phyloP scores from a whole-genome alignment of 2,888 invertebrate species.

The Ditylenchus weischeri region DNA sequence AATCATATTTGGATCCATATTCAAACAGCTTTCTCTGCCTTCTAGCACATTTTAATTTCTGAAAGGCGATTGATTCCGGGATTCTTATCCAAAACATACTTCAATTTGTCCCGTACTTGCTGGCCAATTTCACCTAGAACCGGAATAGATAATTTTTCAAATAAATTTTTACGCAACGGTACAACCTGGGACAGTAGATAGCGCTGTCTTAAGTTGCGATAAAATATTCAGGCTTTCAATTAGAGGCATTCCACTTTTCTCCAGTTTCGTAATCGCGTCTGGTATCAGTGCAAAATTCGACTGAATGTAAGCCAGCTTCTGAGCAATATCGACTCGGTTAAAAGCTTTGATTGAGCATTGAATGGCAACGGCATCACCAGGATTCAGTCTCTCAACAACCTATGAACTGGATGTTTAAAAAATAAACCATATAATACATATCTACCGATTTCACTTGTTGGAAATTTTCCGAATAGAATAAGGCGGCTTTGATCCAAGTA shows the following conservation, averaged over 20 bases:
- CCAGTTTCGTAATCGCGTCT: too few relatives aligned
- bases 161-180: too few relatives aligned
- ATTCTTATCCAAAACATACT: constrained; percentile 18
- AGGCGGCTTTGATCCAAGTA: constrained; percentile 1
- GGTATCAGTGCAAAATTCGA: too few relatives aligned
- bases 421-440: background rate
- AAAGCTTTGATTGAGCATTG: background rate
- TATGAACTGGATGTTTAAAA: background rate
- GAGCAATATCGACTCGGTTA: too few relatives aligned
- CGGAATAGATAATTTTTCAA: too few relatives aligned
- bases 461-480: constrained; percentile 7
- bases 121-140: constrained; percentile 13
- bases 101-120: constrained; percentile 12
- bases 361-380: constrained; percentile 7
- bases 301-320: too few relatives aligned
- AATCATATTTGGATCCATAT: constrained; percentile 7
- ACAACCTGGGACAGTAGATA: too few relatives aligned
- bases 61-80: background rate
- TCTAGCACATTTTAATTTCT: constrained; percentile 5
- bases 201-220: too few relatives aligned
- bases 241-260: too few relatives aligned
- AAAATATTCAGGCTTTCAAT: too few relatives aligned
- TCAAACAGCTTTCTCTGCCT: background rate
- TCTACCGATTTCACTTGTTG: constrained; percentile 1
- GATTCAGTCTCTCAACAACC: constrained; percentile 4